These are phyloP conservation scores for Meloidogyne chitwoodi DNA, from an alignment of 1,140 invertebrate genomes.

Conservation along the genomic window DNA sequence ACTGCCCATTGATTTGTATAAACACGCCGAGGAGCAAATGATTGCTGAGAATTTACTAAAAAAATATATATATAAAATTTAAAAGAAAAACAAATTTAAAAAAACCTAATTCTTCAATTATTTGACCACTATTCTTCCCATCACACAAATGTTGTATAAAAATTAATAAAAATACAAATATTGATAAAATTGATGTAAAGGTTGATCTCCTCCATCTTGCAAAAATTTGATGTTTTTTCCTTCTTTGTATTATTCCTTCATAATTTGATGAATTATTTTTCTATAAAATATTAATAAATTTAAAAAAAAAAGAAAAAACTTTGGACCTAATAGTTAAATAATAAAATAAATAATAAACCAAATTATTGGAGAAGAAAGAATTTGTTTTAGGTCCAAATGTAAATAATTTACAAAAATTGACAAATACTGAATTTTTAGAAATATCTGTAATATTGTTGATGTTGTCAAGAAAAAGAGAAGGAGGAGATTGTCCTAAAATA, in stretches of 20 bases:
- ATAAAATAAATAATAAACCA: not conserved
- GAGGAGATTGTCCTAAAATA: not conserved
- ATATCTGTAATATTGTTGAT: not conserved
- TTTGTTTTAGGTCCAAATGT: too few species aligned
- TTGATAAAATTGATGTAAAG: not conserved
- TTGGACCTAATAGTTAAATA: not conserved
- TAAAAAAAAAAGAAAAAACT: not conserved
- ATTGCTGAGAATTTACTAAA: not conserved
- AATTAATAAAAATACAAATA: not conserved
- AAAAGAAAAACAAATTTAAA: not conserved
- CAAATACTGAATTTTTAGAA: not conserved
- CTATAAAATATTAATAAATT: not conserved
- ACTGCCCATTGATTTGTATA: conserved; percentile 59
- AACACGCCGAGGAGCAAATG: not conserved
- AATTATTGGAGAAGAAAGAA: too few species aligned
- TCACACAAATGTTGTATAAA: not conserved
- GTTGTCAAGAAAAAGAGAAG: not conserved
- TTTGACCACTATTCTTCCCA: not conserved
- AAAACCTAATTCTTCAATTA: not conserved
- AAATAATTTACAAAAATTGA: too few species aligned
- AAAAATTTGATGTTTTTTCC: not conserved
- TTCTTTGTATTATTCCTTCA: not conserved
- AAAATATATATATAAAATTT: too few species aligned
- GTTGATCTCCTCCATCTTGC: not conserved
- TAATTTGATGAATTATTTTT: not conserved